phyloP scores from a whole-genome alignment of 2,888 invertebrate genomes.

The Archips xylosteana region DNA sequence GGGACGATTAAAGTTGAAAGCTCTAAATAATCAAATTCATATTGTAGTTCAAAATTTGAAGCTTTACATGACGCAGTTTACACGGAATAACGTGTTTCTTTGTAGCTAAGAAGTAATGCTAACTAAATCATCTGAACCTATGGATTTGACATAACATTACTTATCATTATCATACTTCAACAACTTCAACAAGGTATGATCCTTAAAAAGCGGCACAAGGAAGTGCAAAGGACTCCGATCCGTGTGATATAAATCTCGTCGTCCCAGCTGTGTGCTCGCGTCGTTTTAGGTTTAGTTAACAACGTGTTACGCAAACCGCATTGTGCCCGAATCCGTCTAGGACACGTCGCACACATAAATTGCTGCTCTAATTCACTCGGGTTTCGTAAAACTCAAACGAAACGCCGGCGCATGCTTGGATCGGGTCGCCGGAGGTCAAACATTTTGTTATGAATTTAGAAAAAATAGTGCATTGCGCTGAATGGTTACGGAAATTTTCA shows the following conservation, averaged over 20 bases:
- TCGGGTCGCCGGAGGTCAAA: conserved; percentile 40
- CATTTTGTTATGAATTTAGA: conserved; percentile 39
- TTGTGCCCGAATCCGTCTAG: conserved; percentile 66
- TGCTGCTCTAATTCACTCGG: conserved; percentile 80
- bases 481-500: neutral
- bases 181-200: neutral
- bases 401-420: conserved; percentile 41
- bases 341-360: conserved; percentile 78
- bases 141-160: neutral
- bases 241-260: conserved; percentile 13
- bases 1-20: too few relatives aligned
- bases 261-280: conserved; percentile 34
- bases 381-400: conserved; percentile 76
- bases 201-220: conserved; percentile 11
- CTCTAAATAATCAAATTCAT: too few relatives aligned
- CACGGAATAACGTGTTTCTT: too few relatives aligned
- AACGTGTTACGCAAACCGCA: conserved; percentile 55
- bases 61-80: too few relatives aligned
- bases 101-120: too few relatives aligned
- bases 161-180: too few relatives aligned
- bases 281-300: conserved; percentile 24
- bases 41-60: too few relatives aligned
- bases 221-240: conserved; percentile 22
- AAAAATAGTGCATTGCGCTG: conserved; percentile 3
- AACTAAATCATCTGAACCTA: too few relatives aligned